Conservation (phyloP, 30 jellyfish, hydroid and myxozoan genomes). For the Hydractinia symbiolongicarpus region DNA sequence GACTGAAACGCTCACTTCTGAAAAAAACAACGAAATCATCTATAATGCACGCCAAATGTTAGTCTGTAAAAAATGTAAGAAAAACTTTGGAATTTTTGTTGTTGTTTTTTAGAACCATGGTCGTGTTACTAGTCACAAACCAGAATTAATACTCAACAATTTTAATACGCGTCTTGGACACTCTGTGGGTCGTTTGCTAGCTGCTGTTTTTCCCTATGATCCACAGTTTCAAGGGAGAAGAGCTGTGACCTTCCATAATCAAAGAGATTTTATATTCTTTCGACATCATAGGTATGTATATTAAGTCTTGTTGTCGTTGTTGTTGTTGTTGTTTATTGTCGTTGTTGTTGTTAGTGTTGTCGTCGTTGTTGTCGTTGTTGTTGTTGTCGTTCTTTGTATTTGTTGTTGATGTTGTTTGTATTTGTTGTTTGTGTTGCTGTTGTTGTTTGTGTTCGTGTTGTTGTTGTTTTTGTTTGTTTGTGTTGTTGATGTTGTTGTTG, state of each 20-base stretch:
- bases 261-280: slow-evolving; percentile 81
- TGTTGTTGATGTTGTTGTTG: no score
- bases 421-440: background rate
- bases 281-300: slow-evolving; percentile 82
- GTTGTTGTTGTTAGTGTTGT: no score
- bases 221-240: slow-evolving; percentile 80
- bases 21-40: no score
- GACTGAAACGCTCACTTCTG: no score
- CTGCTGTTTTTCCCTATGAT: slow-evolving; percentile 80
- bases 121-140: slow-evolving; percentile 53
- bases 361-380: background rate
- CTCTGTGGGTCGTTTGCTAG: slow-evolving; percentile 75
- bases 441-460: no score
- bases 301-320: background rate
- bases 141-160: slow-evolving; percentile 71
- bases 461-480: no score
- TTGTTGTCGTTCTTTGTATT: background rate
- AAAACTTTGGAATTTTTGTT: no score
- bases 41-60: no score
- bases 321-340: no score
- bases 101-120: slow-evolving; percentile 57
- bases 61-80: no score
- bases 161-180: slow-evolving; percentile 92
- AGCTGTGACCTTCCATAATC: slow-evolving; percentile 86
- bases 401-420: background rate